A percentile compares a stretch with the other conserved stretches of the same genome.
Evolutionary conservation across 2,797 vertebrate species (phyloP).

Genomic region (Lacerta agilis): DNA sequence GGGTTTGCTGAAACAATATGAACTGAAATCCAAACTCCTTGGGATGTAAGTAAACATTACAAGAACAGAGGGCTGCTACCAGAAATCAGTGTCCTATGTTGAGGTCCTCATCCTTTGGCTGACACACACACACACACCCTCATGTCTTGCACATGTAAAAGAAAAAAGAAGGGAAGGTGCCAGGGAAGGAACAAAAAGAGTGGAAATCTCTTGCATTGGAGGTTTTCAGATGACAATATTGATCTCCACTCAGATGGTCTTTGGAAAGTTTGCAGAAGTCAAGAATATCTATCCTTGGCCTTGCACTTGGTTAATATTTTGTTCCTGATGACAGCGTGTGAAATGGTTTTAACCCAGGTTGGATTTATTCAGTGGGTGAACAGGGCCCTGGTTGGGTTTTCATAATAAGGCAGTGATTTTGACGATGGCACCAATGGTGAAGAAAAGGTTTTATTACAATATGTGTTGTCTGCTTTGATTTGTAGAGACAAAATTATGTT

Average conservation of each 20-base stretch:
- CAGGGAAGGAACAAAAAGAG: neutral
- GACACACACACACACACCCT: neutral
- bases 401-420: neutral
- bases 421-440: neutral
- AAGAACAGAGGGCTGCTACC: neutral
- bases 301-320: neutral
- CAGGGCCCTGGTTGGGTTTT: neutral
- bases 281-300: neutral
- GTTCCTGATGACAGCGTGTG: neutral
- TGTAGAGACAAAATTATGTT: neutral
- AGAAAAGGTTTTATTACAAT: neutral
- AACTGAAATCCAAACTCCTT: slow-evolving; percentile 23
- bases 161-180: neutral
- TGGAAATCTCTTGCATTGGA: no score
- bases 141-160: neutral
- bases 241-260: no score
- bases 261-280: no score
- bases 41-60: neutral
- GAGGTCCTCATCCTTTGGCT: no score
- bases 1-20: neutral
- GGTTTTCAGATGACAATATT: neutral
- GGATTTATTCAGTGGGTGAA: no score
- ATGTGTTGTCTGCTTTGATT: neutral
- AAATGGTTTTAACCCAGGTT: no score
- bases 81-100: no score